These are phyloP conservation scores for Athetis lepigone DNA, from an alignment of 2,888 invertebrate genomes.

Conservation along the genomic window DNA sequence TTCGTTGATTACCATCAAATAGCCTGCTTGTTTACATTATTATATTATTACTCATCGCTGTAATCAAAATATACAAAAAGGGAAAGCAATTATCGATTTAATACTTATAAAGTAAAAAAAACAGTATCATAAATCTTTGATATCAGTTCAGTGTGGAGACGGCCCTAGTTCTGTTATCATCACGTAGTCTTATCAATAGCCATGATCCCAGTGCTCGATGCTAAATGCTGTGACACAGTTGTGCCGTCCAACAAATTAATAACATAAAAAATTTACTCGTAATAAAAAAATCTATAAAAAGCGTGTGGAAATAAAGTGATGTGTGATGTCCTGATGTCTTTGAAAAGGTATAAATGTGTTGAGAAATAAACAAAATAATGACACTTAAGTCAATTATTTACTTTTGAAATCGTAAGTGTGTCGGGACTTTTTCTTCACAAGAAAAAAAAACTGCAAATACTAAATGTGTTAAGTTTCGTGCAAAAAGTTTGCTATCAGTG, in stretches of 20 bases:
- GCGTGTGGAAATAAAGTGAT: neutral
- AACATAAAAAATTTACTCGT: slow-evolving; percentile 12
- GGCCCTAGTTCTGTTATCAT: slow-evolving; percentile 53
- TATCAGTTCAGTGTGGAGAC: slow-evolving; percentile 40
- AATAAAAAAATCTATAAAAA: slow-evolving; percentile 1
- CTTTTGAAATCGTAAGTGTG: neutral
- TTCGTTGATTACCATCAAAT: too few relatives aligned
- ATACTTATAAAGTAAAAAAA: slow-evolving; percentile 1
- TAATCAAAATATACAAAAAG: slow-evolving; percentile 10
- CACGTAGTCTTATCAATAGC: slow-evolving; percentile 39
- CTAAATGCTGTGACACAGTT: slow-evolving; percentile 39
- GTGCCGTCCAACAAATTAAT: slow-evolving; percentile 17
- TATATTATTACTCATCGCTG: too few relatives aligned
- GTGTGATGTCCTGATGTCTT: neutral
- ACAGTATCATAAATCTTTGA: slow-evolving; percentile 18
- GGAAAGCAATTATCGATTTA: slow-evolving; percentile 1
- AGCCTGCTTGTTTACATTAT: too few relatives aligned
- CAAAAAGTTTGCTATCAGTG: neutral
- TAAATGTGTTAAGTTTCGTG: neutral
- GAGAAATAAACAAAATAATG: neutral
- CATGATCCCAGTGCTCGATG: slow-evolving; percentile 42
- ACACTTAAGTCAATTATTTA: too few relatives aligned
- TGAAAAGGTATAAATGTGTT: neutral
- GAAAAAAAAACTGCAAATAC: too few relatives aligned
- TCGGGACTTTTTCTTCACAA: too few relatives aligned